Conservation (phyloP, 2,888 invertebrate genomes). For the Trichacis sp. region DNA sequence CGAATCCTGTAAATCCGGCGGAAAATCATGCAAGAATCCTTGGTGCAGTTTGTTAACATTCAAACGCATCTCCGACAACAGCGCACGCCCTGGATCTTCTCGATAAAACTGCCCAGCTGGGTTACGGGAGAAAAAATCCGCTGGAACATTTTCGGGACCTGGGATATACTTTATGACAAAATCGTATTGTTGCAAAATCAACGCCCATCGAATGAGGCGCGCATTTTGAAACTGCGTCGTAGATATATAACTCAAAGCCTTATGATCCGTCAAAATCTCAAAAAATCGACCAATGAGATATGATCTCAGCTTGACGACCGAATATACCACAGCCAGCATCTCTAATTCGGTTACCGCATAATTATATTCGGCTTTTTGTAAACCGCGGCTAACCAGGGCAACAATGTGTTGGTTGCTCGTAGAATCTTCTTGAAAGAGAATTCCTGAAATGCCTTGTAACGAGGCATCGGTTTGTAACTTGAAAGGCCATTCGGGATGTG, state of each 20-base stretch:
- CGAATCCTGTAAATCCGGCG: too few species aligned
- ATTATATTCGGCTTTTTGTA: conserved; percentile 14
- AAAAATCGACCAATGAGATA: conserved; percentile 10
- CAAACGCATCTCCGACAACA: too few species aligned
- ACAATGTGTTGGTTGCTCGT: conserved; percentile 23
- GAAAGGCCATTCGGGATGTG: conserved; percentile 5
- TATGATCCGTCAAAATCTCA: conserved; percentile 3
- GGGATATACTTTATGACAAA: too few species aligned
- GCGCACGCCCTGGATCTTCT: too few species aligned
- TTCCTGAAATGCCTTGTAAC: conserved; percentile 33
- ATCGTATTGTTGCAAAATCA: conserved; percentile 12
- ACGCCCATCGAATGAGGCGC: conserved; percentile 3
- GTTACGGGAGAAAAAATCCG: too few species aligned
- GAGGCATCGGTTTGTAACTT: conserved; percentile 30
- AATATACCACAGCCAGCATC: conserved; percentile 43
- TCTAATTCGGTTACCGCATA: conserved; percentile 46
- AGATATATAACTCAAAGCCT: conserved; percentile 1
- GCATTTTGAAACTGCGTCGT: not conserved
- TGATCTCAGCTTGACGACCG: conserved; percentile 45
- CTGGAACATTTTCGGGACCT: too few species aligned
- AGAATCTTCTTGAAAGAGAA: conserved; percentile 27
- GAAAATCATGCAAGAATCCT: too few species aligned
- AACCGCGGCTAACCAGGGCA: conserved; percentile 42
- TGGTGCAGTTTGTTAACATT: too few species aligned
- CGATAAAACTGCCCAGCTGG: too few species aligned